These are phyloP conservation scores for Eretmocerus hayati DNA, from an alignment of 2,888 invertebrate genomes.

Conservation along the genomic window DNA sequence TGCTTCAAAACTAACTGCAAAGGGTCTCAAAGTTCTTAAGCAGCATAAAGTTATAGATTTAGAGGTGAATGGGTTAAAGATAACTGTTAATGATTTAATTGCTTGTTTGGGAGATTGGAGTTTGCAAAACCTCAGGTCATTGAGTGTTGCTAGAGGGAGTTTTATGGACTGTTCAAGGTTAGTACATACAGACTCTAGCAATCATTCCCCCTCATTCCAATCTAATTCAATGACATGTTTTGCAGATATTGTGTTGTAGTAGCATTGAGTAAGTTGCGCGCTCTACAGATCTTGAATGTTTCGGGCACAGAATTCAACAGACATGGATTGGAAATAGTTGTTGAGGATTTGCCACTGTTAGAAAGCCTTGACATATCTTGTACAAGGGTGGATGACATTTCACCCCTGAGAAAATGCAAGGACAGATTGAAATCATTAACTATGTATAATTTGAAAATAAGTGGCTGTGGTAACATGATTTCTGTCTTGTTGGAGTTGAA, in stretches of 20 bases:
- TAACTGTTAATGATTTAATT: constrained; percentile 56
- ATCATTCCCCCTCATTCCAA: no score
- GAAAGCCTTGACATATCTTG: constrained; percentile 62
- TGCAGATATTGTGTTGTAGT: constrained; percentile 53
- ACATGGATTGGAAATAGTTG: constrained; percentile 58
- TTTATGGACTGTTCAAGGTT: constrained; percentile 55
- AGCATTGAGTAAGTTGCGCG: constrained; percentile 55
- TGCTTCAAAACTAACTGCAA: constrained; percentile 52
- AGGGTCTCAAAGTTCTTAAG: constrained; percentile 55
- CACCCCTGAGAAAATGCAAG: constrained; percentile 53
- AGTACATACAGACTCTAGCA: no score
- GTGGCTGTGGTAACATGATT: constrained; percentile 43
- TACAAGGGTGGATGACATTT: constrained; percentile 57
- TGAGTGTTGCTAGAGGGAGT: constrained; percentile 58
- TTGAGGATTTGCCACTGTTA: constrained; percentile 57
- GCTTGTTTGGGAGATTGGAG: constrained; percentile 63
- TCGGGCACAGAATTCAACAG: constrained; percentile 64
- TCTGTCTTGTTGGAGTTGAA: constrained; percentile 50
- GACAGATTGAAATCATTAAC: constrained; percentile 54
- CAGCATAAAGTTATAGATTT: constrained; percentile 59
- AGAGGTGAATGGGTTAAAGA: constrained; percentile 54
- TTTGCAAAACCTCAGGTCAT: constrained; percentile 53
- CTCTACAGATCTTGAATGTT: constrained; percentile 56
- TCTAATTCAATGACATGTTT: no score
- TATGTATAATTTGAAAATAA: constrained; percentile 56